Base-by-base conservation (phyloP, 2,113 vertebrate species). In the Thryonomys swinderianus region DNA sequence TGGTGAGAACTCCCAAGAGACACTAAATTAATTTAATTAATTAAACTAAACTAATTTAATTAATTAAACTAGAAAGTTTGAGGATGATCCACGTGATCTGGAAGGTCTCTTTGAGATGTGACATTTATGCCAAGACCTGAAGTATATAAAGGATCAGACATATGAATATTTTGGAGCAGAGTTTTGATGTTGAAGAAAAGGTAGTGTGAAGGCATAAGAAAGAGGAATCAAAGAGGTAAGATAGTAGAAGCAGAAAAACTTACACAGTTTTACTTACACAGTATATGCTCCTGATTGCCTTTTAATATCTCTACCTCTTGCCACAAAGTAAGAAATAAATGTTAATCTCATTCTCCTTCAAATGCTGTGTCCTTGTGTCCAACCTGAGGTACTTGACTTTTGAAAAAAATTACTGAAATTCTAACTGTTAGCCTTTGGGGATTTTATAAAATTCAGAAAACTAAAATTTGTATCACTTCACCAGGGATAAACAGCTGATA, bases 381-480 rank as follows among this genome's bases (percentile, higher is more conserved):
- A 94, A 59, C 14, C 51, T 48, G 37, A 94, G 48, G 21, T 67
- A 59, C 17, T 71, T 92, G 66, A 85, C 16, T 85, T 73, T 37
- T 34, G 84, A 16, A 40, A 85, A 67, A 91, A 64, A n/a, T 40
- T 66, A 73, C 18, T 55, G 37, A 88, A 87, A 74, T 93, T 42
- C 40, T 84, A 9, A 42, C 10, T 94, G 40, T 81, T 92, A 92
- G 32, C 40, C 73, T 67, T 23, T 82, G 6, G 66, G 66, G 69
- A 69, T 92, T 90, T 92, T 92, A 85, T 69, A 57, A 66, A 94
- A 80, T 80, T 69, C 17, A 85, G 61, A 85, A 89, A 88, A 73
- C 45, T 91, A 55, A 6, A 48, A 71, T 79, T 88, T 62, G 17
- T 82, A 0, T 62, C 53, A 85, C 85, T n/a, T n/a, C 0, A 73